These are phyloP conservation scores for Nothoprocta pentlandii DNA, from an alignment of 2,113 vertebrate species.

Conservation along the genomic window DNA sequence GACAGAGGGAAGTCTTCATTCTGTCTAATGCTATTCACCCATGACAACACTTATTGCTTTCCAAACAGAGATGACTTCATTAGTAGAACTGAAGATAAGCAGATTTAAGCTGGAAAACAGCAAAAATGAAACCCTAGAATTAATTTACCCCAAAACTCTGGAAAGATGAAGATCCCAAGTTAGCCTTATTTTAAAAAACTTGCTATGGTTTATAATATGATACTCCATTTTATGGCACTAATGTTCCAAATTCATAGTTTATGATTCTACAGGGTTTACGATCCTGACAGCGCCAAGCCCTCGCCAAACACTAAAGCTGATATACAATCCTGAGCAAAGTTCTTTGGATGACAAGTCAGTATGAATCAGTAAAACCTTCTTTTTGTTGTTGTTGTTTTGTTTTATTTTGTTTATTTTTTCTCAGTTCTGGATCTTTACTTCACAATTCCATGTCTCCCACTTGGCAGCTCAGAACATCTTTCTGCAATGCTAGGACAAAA, in stretches of 20 bases:
- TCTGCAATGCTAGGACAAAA: background rate
- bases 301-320: background rate
- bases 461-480: background rate
- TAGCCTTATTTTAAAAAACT: background rate
- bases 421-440: background rate
- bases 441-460: background rate
- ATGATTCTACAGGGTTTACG: background rate
- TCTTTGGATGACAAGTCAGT: background rate
- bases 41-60: background rate
- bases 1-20: background rate
- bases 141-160: background rate
- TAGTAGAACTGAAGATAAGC: background rate
- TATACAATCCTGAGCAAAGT: background rate
- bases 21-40: background rate
- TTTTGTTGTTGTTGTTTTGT: rapidly evolving
- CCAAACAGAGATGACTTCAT: background rate
- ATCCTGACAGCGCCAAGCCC: background rate
- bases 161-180: background rate
- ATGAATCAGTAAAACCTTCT: background rate
- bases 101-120: background rate
- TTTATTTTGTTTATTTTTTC: background rate
- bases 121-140: background rate
- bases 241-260: background rate
- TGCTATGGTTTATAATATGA: background rate
- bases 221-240: background rate